Evolutionary conservation across 2,797 vertebrate genomes (phyloP).

Genomic region (Cephalopachus bancanus): DNA sequence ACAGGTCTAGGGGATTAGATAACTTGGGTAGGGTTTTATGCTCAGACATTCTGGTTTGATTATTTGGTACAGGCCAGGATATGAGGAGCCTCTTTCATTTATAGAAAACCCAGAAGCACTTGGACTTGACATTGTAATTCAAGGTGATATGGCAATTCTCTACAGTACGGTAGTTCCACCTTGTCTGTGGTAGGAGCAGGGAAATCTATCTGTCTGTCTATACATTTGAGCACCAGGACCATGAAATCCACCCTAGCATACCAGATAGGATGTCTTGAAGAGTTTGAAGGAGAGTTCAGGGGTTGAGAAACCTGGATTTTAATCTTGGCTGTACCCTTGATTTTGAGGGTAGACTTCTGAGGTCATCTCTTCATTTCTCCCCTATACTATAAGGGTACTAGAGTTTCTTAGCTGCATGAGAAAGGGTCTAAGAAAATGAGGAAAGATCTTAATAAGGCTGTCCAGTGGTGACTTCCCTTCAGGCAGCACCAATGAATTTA

Average conservation of each 20-base stretch:
- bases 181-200: background rate
- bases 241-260: background rate
- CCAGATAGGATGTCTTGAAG: background rate
- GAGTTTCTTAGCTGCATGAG: background rate
- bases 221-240: background rate
- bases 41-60: background rate
- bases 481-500: background rate
- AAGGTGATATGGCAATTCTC: background rate
- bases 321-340: background rate
- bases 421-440: background rate
- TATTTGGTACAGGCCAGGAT: background rate
- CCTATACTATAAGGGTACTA: background rate
- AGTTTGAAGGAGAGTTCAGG: background rate
- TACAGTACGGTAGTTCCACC: background rate
- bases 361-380: background rate
- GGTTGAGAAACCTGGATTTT: conserved; percentile 10
- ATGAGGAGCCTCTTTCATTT: background rate
- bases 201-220: background rate
- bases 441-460: background rate
- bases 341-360: conserved; percentile 1
- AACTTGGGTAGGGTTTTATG: background rate
- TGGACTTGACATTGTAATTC: background rate
- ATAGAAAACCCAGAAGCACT: background rate
- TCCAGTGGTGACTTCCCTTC: background rate
- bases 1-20: background rate